These are phyloP conservation scores for Sphyrna mokarran DNA, from an alignment of 2,113 vertebrate species.

Conservation along the genomic window DNA sequence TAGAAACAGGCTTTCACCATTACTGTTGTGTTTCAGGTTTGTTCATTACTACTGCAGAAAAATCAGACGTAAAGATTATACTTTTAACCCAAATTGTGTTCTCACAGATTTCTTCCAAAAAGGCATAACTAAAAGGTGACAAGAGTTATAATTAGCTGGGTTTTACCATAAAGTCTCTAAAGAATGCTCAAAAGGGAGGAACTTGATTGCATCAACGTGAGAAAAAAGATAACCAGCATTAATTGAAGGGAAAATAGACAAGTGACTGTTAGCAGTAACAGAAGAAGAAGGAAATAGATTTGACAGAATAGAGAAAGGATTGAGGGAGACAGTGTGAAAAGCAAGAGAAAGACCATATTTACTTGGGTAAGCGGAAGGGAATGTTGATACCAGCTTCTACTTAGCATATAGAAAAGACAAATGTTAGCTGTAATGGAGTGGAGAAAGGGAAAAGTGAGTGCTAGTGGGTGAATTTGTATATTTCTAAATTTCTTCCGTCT, in stretches of 20 bases:
- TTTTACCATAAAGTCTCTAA: neutral
- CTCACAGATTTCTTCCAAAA: neutral
- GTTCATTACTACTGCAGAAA: neutral
- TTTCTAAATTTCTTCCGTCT: neutral
- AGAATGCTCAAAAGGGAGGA: neutral
- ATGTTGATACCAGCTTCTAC: neutral
- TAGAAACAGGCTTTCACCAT: neutral
- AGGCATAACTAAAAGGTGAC: neutral
- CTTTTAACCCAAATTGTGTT: neutral
- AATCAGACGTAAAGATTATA: neutral
- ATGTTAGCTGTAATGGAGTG: neutral
- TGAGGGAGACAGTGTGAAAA: neutral
- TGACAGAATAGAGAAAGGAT: neutral
- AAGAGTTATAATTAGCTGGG: neutral
- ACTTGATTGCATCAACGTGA: neutral
- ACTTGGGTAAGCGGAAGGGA: neutral
- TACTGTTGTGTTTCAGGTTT: neutral
- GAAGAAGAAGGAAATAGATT: neutral
- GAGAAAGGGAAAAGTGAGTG: neutral
- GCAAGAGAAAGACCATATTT: neutral
- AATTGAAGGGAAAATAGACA: neutral
- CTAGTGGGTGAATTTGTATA: neutral
- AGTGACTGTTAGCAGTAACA: neutral
- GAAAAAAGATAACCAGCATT: neutral
- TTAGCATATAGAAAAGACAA: neutral